These are phyloP conservation scores for Ceratosolen solmsi DNA, from an alignment of 1,140 invertebrate species.

Conservation along the genomic window DNA sequence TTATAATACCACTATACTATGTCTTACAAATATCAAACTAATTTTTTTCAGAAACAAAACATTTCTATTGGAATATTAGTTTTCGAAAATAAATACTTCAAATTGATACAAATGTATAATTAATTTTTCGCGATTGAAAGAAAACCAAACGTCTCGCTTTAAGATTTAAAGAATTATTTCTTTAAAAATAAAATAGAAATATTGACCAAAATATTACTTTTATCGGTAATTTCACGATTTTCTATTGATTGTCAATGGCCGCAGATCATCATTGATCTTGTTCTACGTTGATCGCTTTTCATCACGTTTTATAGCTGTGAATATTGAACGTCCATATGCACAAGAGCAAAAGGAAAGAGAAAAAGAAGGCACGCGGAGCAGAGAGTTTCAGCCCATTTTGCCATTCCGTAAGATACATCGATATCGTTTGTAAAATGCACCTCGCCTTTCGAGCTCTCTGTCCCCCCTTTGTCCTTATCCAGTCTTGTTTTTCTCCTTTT, in stretches of 20 bases:
- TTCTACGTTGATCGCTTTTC: background rate
- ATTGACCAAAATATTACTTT: no score
- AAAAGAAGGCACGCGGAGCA: background rate
- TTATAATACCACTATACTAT: no score
- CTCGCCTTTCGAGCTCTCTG: background rate
- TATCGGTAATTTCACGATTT: no score
- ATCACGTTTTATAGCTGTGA: background rate
- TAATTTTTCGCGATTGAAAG: no score
- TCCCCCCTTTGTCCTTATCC: background rate
- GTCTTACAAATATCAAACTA: no score
- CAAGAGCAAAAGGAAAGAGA: background rate
- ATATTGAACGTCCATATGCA: background rate
- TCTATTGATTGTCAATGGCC: background rate
- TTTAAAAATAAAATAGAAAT: no score
- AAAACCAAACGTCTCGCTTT: no score
- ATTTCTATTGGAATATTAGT: no score
- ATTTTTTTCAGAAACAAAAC: no score
- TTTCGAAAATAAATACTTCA: no score
- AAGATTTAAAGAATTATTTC: no score
- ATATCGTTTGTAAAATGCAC: constrained; percentile 8
- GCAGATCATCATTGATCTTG: background rate
- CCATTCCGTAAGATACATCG: background rate
- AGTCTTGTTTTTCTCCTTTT: background rate
- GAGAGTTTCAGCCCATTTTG: background rate
- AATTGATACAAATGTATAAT: no score